These are phyloP conservation scores for Tyto alba DNA, from an alignment of 2,113 vertebrate species.

Conservation along the genomic window DNA sequence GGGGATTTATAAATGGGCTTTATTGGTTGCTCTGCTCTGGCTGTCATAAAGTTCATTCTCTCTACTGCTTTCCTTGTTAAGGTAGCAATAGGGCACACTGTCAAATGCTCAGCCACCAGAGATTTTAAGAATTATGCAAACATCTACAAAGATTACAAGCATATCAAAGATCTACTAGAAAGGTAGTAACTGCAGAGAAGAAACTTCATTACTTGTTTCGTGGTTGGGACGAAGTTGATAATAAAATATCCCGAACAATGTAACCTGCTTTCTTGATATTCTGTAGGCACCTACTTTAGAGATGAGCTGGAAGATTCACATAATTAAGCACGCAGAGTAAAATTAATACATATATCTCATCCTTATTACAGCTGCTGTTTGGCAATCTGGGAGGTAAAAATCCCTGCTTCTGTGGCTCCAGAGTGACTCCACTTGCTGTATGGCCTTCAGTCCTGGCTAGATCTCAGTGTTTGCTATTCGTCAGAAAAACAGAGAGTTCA, in stretches of 20 bases:
- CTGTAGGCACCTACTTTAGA: neutral
- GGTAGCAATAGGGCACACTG: neutral
- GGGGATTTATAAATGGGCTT: neutral
- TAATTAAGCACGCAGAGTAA: neutral
- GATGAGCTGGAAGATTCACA: neutral
- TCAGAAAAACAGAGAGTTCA: neutral
- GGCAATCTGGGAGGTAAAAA: neutral
- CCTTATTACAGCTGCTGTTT: neutral
- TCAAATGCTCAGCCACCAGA: neutral
- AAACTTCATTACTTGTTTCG: neutral
- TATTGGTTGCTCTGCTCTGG: neutral
- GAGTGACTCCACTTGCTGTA: neutral
- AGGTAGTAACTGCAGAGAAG: neutral
- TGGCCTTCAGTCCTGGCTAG: neutral
- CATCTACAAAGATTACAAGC: neutral
- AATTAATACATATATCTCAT: constrained; percentile 3
- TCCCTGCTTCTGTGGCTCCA: neutral
- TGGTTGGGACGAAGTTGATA: neutral
- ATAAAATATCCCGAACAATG: neutral
- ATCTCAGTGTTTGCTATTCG: neutral
- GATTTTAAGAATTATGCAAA: neutral
- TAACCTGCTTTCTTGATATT: neutral
- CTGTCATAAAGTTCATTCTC: neutral
- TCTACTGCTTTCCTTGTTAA: neutral
- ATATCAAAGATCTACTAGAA: neutral